phyloP scores from a whole-genome alignment of 2,113 vertebrate genomes.

The Loxodonta africana region DNA sequence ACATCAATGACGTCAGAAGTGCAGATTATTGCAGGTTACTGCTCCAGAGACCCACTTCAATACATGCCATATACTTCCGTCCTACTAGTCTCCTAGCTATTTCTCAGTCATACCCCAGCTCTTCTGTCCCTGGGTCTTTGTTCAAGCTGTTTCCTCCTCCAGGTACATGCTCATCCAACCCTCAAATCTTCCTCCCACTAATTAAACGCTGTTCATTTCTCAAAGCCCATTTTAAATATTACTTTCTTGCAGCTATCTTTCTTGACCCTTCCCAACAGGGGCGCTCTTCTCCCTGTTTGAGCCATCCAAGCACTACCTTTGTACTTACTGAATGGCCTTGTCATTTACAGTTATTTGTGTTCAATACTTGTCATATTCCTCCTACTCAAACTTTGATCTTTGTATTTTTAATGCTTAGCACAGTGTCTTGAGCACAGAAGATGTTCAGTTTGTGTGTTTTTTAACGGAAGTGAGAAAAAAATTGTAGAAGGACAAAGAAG shows the following conservation, averaged over 20 bases:
- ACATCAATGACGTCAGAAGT: background rate
- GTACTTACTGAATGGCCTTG: background rate
- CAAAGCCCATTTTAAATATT: background rate
- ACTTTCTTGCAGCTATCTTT: background rate
- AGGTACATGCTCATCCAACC: background rate
- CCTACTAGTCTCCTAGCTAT: background rate
- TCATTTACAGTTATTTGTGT: background rate
- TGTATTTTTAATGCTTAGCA: background rate
- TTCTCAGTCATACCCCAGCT: background rate
- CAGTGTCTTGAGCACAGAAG: background rate
- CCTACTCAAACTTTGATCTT: background rate
- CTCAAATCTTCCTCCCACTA: background rate
- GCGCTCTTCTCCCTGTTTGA: background rate
- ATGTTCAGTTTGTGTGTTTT: background rate
- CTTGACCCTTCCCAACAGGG: background rate
- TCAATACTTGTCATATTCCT: background rate
- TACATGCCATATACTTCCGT: too few relatives aligned
- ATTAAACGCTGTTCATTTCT: background rate
- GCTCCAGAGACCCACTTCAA: background rate
- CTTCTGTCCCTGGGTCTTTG: background rate
- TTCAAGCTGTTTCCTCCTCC: background rate
- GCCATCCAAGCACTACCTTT: background rate
- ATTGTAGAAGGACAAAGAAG: background rate
- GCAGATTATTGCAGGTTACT: too few relatives aligned
- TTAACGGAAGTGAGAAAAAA: background rate